A percentile compares a stretch with the other conserved stretches of the same genome.
Conservation (phyloP, 2,113 vertebrate species). For the Montifringilla adamsi region DNA sequence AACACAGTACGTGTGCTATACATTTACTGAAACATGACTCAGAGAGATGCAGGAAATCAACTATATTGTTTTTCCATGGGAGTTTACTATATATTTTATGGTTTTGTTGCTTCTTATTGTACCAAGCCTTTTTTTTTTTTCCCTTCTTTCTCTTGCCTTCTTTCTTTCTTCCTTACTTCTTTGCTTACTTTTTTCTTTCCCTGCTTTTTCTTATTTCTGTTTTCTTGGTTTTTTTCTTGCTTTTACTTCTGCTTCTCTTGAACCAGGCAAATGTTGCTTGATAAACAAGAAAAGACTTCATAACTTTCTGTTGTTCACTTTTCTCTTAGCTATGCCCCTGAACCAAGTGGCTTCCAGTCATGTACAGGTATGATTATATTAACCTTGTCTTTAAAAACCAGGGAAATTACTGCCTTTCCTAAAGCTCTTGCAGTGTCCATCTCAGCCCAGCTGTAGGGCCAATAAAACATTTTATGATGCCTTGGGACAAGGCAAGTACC, state of each 20-base stretch:
- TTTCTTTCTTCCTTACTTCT: not conserved
- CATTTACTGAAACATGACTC: slow-evolving; percentile 62
- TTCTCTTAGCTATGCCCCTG: not conserved
- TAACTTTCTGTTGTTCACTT: not conserved
- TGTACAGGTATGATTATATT: not conserved
- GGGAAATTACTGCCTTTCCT: not conserved
- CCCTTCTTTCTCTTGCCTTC: not conserved
- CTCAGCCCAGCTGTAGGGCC: not conserved
- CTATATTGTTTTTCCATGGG: slow-evolving; percentile 54
- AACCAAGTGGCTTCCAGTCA: not conserved
- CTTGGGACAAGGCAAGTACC: not conserved
- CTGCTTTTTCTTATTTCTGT: not conserved
- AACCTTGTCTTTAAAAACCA: not conserved
- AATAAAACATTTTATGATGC: not conserved
- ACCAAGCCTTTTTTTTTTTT: not conserved
- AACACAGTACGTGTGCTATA: slow-evolving; percentile 34
- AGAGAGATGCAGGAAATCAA: slow-evolving; percentile 46
- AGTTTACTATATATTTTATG: slow-evolving; percentile 16
- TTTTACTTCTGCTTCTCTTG: not conserved
- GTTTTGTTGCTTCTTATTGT: slow-evolving; percentile 3
- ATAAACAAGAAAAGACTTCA: not conserved
- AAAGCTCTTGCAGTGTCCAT: not conserved
- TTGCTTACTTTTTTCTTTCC: not conserved
- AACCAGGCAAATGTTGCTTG: not conserved
- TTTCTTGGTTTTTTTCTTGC: not conserved